Evolutionary conservation across 2,888 invertebrate genomes (phyloP), one percentile per base, ranked within the genome.

Genomic region (Villa cingulata): DNA sequence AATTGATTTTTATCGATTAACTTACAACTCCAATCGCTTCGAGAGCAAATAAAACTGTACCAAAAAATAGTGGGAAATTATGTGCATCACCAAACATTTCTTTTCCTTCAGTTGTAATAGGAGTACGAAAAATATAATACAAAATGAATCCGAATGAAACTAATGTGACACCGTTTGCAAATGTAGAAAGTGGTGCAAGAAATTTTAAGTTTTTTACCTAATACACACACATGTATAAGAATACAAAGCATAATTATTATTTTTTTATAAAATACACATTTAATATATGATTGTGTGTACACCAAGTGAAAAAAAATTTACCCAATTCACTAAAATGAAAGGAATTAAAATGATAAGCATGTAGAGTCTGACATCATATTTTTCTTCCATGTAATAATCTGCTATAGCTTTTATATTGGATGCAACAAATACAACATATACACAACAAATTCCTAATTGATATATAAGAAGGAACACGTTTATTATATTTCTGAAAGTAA

Each of bases 381-480:
- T 62, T 1, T 70, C 59, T 1, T 74, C 63, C 4, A 66, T 59
- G 57, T 81, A 75, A 19, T 73, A 66, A 37, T 72, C 72, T 15
- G 75, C 67, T 14, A 87, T 83, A 55, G 70, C 73, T 61, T 83
- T 74, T 15, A 94, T 74, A 67, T 90, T 94, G 51, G 81, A 80
- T 0, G 92, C 80, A 43, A 96, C 87, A 66, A 96, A 97, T 0
- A 96, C 87, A 20, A 91, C 84, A 68, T 97, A 97, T 2, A 96
- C 94, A 66, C 94, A 94, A 65, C 96, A 95, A 42, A 91, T 90
- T 42, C 97, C 97, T 58, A 96, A 74, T 69, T 97, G 96, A 58
- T 95, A 96, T 45, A 91, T 74, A 53, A 94, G 64, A 4, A 87
- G 72, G 60, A 87, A 87, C 1, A 72, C 69, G 62, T 86, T 86